phyloP scores from a whole-genome alignment of 2,888 invertebrate species.

The Aphodius granarius region DNA sequence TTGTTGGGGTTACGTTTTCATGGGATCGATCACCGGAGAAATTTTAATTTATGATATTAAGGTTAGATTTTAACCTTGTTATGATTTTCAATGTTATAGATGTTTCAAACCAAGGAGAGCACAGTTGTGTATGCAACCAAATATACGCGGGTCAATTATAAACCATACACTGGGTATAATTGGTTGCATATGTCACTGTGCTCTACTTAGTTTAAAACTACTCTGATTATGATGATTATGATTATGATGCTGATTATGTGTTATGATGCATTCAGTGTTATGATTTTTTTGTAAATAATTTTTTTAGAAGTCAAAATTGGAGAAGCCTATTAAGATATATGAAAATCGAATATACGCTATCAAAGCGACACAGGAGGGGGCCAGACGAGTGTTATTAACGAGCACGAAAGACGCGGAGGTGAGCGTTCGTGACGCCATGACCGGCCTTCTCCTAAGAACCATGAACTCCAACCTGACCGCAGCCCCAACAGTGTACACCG shows the following conservation, averaged over 20 bases:
- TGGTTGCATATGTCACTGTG: no score
- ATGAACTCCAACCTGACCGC: constrained; percentile 57
- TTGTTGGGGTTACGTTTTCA: constrained; percentile 71
- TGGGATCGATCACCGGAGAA: constrained; percentile 73
- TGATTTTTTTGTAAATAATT: no score
- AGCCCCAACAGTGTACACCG: constrained; percentile 68
- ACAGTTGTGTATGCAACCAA: no score
- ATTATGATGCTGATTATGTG: background rate
- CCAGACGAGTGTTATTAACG: constrained; percentile 68
- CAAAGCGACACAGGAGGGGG: constrained; percentile 73
- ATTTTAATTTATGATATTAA: constrained; percentile 69
- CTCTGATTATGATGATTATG: no score
- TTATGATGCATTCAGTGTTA: no score
- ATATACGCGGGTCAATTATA: no score
- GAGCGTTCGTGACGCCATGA: constrained; percentile 71
- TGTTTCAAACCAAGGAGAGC: no score
- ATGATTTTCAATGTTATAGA: no score
- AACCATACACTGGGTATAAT: no score
- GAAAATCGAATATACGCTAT: constrained; percentile 69
- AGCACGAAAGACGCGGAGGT: constrained; percentile 71
- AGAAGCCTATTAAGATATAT: constrained; percentile 42
- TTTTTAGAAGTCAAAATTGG: constrained; percentile 41
- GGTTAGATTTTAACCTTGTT: constrained; percentile 52
- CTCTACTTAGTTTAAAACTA: no score
- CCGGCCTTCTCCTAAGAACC: constrained; percentile 68